phyloP scores from a whole-genome alignment of 1,140 invertebrate species.

The Aphis craccivora region DNA sequence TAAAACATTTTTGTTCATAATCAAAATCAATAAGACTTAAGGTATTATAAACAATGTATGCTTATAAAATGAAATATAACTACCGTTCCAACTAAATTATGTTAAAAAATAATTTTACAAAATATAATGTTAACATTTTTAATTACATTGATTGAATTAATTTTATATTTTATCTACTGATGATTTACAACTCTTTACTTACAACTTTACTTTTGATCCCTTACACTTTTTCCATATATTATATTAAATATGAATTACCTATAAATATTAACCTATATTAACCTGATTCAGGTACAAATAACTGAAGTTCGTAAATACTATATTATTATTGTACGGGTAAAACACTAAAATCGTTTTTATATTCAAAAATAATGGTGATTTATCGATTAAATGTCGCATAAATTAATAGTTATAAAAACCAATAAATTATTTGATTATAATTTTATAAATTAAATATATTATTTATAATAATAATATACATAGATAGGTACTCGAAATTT shows the following conservation, averaged over 20 bases:
- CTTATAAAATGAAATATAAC: no score
- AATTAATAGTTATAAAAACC: constrained; percentile 1
- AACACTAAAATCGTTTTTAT: neutral
- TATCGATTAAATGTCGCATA: neutral
- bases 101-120: no score
- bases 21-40: no score
- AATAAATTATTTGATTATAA: constrained; percentile 26
- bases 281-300: neutral
- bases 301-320: neutral
- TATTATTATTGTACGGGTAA: neutral
- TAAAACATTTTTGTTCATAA: no score
- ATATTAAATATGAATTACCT: neutral
- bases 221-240: neutral
- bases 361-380: neutral
- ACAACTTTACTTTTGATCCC: neutral
- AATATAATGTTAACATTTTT: no score
- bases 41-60: no score
- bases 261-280: no score
- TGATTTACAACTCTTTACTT: no score
- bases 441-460: constrained; percentile 21
- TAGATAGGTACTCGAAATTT: neutral
- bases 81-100: no score
- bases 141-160: no score
- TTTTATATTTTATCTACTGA: no score
- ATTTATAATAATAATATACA: neutral